Percentiles rank a stretch among this genome's conserved stretches.
Conservation (phyloP, 2,797 vertebrate genomes). For the Rhinella marina region DNA sequence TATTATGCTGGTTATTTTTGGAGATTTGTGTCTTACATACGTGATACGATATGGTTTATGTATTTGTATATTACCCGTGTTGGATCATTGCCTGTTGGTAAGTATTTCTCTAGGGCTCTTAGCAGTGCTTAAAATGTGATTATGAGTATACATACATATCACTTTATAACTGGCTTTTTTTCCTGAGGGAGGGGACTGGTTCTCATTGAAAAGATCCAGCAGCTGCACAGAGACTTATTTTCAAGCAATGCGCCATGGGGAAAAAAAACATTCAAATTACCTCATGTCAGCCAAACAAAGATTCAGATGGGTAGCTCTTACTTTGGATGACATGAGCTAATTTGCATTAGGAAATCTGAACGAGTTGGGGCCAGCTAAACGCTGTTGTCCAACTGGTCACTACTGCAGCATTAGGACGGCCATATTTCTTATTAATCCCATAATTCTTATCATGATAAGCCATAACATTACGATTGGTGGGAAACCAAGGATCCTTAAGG, state of each 20-base stretch:
- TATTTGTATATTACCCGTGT: not conserved
- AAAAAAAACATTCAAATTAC: no score
- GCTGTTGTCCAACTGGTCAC: not conserved
- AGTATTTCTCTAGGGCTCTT: not conserved
- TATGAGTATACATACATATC: not conserved
- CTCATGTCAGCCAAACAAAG: no score
- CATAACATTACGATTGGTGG: not conserved
- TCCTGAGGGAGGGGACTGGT: no score
- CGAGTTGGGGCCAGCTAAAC: not conserved
- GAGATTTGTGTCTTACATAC: not conserved
- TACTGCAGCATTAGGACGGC: not conserved
- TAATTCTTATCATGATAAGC: not conserved
- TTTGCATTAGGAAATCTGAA: not conserved
- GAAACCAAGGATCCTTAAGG: not conserved
- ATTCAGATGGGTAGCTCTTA: no score
- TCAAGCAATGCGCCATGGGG: no score
- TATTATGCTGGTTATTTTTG: no score
- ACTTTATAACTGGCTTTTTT: no score
- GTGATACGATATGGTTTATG: not conserved
- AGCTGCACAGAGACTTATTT: no score
- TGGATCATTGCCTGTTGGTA: not conserved
- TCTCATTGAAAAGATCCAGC: no score
- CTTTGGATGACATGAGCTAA: no score
- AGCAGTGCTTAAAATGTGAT: not conserved
- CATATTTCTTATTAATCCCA: not conserved